Base-by-base conservation (phyloP, 2,797 vertebrate species). In the Scarus forsteni region DNA sequence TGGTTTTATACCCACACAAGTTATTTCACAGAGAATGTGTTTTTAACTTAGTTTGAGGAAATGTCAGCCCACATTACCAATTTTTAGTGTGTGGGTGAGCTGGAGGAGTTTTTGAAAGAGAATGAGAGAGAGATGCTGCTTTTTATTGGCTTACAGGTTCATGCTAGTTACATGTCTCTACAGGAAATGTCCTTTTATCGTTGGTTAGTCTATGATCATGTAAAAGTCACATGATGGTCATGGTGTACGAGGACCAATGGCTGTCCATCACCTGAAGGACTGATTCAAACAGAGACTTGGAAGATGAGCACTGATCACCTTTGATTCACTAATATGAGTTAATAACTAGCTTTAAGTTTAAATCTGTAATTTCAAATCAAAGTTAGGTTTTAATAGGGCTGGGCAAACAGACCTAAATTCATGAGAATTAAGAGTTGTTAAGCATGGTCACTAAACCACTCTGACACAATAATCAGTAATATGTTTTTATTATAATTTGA, bases 1-100 rank as follows among this genome's bases (percentile, higher is more conserved):
- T 81, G 50, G 58, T 76, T 83, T 95, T 94, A 96, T 95, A 96
- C 93, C 93, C 91, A 93, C 91, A 76, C 66, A 86, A 90, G 84
- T 86, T 90, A 87, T 88, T 89, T 88, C 79, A 7, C 75, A 76
- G 64, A 77, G 81, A 89, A 83, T 62, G 75, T 81, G 63, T 78
- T 79, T 87, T 85, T 73, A 79, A 82, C 61, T 80, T 71, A 83
- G 80, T 85, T 70, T 75, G 55, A 73, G 18, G 66, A 66, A 70
- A 82, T 78, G 15, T 73, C 50, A 46, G 53, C 54, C 70, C 75
- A 78, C 72, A 65, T 73, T 63, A 75, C 60, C 57, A 64, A 14
- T 60, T 51, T 51, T 52, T 34, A 38, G 64, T 58, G 60, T 66
- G 55, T 60, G 66, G 27, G 71, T 6, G 53, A 1, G 10, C 65